These are phyloP conservation scores for Gobius niger DNA, from an alignment of 2,113 vertebrate genomes.

Conservation along the genomic window DNA sequence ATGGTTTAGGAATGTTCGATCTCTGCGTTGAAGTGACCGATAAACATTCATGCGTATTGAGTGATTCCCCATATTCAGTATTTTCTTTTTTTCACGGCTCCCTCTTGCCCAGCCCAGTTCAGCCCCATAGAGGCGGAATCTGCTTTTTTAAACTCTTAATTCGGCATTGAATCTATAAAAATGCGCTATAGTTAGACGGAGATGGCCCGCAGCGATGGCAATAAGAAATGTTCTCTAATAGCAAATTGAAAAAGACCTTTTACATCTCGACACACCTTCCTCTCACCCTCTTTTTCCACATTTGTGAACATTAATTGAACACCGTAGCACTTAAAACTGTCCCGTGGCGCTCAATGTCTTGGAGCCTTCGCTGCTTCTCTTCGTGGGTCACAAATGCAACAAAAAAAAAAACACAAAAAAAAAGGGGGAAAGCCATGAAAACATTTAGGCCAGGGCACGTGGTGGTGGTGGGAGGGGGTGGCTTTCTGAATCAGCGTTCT, in stretches of 20 bases:
- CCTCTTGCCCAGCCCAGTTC: background rate
- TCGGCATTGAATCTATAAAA: too few relatives aligned
- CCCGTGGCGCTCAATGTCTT: background rate
- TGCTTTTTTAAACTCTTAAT: too few relatives aligned
- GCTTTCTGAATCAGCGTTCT: constrained; percentile 72
- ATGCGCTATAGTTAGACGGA: too few relatives aligned
- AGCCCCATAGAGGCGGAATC: too few relatives aligned
- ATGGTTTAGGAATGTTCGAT: constrained; percentile 53
- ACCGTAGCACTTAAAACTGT: constrained; percentile 11
- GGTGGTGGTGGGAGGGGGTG: constrained; percentile 6
- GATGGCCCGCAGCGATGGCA: too few relatives aligned
- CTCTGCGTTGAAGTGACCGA: background rate
- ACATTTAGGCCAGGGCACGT: constrained; percentile 35
- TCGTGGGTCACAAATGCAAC: constrained; percentile 24
- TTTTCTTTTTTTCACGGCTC: too few relatives aligned
- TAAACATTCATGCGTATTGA: too few relatives aligned
- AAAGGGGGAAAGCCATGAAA: constrained; percentile 6
- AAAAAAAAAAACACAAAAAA: constrained; percentile 1
- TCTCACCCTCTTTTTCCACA: constrained; percentile 27
- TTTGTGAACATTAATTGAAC: constrained; percentile 27
- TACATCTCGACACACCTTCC: background rate
- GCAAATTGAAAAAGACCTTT: too few relatives aligned
- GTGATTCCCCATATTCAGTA: too few relatives aligned
- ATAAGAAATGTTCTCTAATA: too few relatives aligned
- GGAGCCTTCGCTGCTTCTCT: constrained; percentile 1